Evolutionary conservation across 1,140 invertebrate genomes (phyloP).

Genomic region (Heliconius hewitsoni): DNA sequence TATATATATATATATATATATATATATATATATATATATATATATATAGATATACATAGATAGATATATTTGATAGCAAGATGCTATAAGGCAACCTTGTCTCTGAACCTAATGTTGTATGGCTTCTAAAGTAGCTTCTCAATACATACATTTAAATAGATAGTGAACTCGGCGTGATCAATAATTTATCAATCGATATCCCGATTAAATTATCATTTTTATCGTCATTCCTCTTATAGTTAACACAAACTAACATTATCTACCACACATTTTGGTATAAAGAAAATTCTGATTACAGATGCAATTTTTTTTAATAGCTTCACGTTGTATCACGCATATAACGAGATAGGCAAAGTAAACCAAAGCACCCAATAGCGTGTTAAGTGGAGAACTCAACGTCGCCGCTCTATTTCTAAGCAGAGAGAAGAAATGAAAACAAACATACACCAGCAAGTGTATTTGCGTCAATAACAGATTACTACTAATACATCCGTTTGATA

Average conservation of each 20-base stretch:
- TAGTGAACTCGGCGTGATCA: not conserved
- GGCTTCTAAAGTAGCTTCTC: not conserved
- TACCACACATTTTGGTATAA: not conserved
- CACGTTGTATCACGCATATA: not conserved
- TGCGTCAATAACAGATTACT: slow-evolving; percentile 6
- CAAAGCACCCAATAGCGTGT: too few relatives aligned
- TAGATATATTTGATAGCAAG: not conserved
- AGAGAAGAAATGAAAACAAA: too few relatives aligned
- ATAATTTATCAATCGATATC: not conserved
- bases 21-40: too few relatives aligned
- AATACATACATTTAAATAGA: not conserved
- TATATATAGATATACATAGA: not conserved
- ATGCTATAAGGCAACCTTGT: not conserved
- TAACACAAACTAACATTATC: not conserved
- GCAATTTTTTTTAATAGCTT: too few relatives aligned
- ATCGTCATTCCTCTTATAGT: not conserved
- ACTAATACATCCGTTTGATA: slow-evolving; percentile 17
- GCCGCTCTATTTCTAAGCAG: not conserved
- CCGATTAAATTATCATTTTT: slow-evolving; percentile 3
- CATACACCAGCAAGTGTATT: not conserved
- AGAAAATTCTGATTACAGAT: too few relatives aligned
- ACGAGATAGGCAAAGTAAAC: not conserved
- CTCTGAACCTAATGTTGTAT: not conserved
- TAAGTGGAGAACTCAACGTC: too few relatives aligned
- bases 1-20: not conserved